A percentile compares a stretch with the other conserved stretches of the same genome.
Conservation (phyloP, 2,888 invertebrate species). For the Lasioglossum leucozonium region DNA sequence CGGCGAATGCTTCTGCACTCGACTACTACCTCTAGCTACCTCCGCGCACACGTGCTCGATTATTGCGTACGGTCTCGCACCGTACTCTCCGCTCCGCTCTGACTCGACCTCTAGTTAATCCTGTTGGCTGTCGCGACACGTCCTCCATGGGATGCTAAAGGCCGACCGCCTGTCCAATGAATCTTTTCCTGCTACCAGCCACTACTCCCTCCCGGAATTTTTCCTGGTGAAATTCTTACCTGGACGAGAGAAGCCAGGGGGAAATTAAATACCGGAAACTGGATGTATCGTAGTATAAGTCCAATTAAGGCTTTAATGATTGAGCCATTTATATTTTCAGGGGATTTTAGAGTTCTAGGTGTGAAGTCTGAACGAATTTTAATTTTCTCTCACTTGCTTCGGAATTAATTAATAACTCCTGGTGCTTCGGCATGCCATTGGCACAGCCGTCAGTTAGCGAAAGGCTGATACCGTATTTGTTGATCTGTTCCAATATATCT, state of each 20-base stretch:
- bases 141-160: not conserved
- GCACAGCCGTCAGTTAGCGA: too few species aligned
- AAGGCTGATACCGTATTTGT: too few species aligned
- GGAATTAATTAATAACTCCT: not conserved
- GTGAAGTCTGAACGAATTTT: not conserved
- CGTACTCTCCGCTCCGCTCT: not conserved
- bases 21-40: constrained; percentile 19
- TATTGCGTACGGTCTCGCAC: constrained; percentile 50
- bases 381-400: too few species aligned
- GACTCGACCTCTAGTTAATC: constrained; percentile 5
- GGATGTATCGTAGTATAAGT: too few species aligned
- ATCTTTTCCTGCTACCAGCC: constrained; percentile 4
- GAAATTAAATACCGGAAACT: not conserved
- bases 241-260: not conserved
- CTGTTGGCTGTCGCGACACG: not conserved
- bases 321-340: too few species aligned
- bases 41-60: constrained; percentile 51
- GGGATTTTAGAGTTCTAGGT: too few species aligned
- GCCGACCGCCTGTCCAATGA: not conserved
- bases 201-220: not conserved
- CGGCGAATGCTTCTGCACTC: constrained; percentile 62
- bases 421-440: too few species aligned
- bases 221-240: not conserved
- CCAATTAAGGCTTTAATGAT: too few species aligned
- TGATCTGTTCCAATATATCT: too few species aligned